Base-by-base conservation (phyloP, 2,113 vertebrate genomes). In the Odocoileus virginianus region DNA sequence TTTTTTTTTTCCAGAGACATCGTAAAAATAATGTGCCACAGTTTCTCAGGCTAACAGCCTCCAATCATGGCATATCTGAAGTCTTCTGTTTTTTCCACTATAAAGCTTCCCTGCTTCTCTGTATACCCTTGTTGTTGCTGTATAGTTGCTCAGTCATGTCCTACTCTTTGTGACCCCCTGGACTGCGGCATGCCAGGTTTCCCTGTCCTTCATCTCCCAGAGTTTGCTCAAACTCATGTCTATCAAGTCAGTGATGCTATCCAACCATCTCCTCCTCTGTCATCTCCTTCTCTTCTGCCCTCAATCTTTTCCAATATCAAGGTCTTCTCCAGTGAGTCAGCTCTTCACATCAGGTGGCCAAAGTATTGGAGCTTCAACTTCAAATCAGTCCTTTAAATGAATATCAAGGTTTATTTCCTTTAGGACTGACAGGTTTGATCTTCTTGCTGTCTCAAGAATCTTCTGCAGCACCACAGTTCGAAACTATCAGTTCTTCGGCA, bases 21-120 rank as follows among this genome's bases (percentile, higher is more conserved):
- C 12, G 21, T 74, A 7, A 10, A 87, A 58, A 36, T 15, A 52
- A n/a, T 16, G 1, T n/a, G 2, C 16, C 17, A 30, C 3, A 33
- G 2, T n/a, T 55, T 3, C 0, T 4, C 21, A 60, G 21, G 12
- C 25, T 36, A 84, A 43, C 1, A 15, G 5, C 7, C 7, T 76
- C 25, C 27, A 7, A 21, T 33, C 6, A 33, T 25, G 5, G 3
- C 8, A 45, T 28, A 89, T 6, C 33, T n/a, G 25, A 85, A 67
- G 1, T 2, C 11, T 57, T 84, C 12, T 17, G 7, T 23, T n/a
- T 33, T 52, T 83, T 19, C 28, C 8, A 60, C 54, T 52, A 54
- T 25, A 50, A 50, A 45, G 3, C 13, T 36, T 55, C n/a, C 10
- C 13, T 14, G 30, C 10, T 86, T 30, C 25, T 45, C 23, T 76